Evolutionary conservation across 2,888 invertebrate genomes (phyloP).

Genomic region (Ctenicera cuprea): DNA sequence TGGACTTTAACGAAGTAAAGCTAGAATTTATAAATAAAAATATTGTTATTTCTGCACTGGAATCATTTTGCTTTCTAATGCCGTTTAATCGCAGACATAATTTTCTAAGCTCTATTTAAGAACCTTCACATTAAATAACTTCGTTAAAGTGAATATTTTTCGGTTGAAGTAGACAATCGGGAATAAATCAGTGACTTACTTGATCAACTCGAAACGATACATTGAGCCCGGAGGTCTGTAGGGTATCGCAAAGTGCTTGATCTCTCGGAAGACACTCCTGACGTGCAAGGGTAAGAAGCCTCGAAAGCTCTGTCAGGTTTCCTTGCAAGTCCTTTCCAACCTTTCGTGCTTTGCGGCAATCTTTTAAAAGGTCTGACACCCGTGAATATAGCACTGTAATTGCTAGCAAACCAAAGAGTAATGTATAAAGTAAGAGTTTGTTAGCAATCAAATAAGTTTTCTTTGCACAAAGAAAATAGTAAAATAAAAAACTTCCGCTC

Average conservation of each 20-base stretch:
- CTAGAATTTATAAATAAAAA: too few relatives aligned
- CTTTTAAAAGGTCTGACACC: slow-evolving; percentile 76
- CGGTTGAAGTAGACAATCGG: not conserved
- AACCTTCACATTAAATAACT: too few relatives aligned
- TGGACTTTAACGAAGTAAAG: too few relatives aligned
- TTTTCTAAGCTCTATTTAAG: too few relatives aligned
- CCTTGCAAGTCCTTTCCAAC: slow-evolving; percentile 76
- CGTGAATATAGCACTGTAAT: slow-evolving; percentile 76
- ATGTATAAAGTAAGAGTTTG: not conserved
- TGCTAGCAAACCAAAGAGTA: slow-evolving; percentile 70
- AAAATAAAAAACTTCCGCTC: slow-evolving; percentile 15
- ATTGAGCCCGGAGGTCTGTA: slow-evolving; percentile 83
- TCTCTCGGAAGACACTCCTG: slow-evolving; percentile 83
- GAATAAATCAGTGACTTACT: slow-evolving; percentile 70
- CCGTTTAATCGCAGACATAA: too few relatives aligned
- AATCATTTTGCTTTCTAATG: too few relatives aligned
- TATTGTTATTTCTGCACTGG: too few relatives aligned
- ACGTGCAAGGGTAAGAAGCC: slow-evolving; percentile 77
- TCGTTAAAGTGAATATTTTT: not conserved
- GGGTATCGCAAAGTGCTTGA: slow-evolving; percentile 84
- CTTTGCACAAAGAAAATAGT: slow-evolving; percentile 3
- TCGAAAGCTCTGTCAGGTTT: slow-evolving; percentile 76
- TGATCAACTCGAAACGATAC: slow-evolving; percentile 78
- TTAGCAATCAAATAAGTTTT: slow-evolving; percentile 12
- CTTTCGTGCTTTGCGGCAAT: slow-evolving; percentile 75